Percentiles rank a stretch among this genome's conserved stretches.
These are phyloP conservation scores for Cyclina sinensis DNA, from an alignment of 1,140 invertebrate genomes.

Conservation along the genomic window DNA sequence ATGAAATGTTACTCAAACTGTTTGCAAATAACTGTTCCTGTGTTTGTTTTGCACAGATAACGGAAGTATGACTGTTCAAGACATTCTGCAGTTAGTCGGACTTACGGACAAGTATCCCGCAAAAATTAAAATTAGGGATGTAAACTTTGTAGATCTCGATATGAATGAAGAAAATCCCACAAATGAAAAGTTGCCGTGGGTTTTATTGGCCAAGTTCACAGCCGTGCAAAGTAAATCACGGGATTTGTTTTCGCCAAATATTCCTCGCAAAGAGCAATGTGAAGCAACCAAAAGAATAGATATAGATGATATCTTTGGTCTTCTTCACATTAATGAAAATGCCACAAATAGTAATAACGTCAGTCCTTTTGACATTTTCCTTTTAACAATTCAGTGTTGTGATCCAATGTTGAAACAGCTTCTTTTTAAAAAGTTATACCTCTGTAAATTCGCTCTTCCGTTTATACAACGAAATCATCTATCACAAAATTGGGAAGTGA, in stretches of 20 bases:
- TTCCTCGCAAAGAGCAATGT: too few relatives aligned
- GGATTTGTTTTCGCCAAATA: too few relatives aligned
- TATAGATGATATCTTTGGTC: not conserved
- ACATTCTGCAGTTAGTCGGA: not conserved
- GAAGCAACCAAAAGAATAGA: too few relatives aligned
- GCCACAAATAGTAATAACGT: not conserved
- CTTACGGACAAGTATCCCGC: not conserved
- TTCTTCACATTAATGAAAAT: not conserved
- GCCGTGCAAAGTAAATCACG: not conserved
- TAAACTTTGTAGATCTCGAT: not conserved
- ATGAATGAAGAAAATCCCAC: not conserved
- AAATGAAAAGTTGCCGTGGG: not conserved
- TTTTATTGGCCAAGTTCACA: not conserved
- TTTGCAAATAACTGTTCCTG: too few relatives aligned
- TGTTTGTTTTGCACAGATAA: too few relatives aligned
- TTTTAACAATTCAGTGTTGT: slow-evolving; percentile 12
- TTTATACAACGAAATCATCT: not conserved
- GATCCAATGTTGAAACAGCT: slow-evolving; percentile 28
- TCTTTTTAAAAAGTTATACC: not conserved
- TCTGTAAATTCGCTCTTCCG: slow-evolving; percentile 18
- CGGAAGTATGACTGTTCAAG: not conserved
- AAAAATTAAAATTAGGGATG: not conserved
- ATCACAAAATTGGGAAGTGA: not conserved
- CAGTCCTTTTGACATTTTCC: slow-evolving; percentile 10
- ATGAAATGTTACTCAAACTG: too few relatives aligned